Evolutionary conservation across 2,113 vertebrate genomes (phyloP), one percentile per base, ranked within the genome.

Genomic region (Microtus montanus): DNA sequence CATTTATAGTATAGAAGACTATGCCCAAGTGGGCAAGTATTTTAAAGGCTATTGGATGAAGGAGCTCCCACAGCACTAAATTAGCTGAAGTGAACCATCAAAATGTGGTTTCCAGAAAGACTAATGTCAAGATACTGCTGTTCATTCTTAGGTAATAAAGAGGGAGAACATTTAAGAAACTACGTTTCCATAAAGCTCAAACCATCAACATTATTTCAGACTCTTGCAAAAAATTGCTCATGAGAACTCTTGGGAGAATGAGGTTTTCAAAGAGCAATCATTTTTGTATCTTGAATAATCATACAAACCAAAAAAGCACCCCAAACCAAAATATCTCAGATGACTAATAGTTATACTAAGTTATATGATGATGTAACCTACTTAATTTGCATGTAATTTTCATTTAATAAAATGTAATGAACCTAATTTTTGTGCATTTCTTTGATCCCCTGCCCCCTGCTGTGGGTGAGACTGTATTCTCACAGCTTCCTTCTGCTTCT

Each of bases 301-400:
- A 95, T 7, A 47, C 35, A 52, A 30, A 30, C 82, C 26, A 54
- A 52, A 88, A 90, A 85, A 61, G 33, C 15, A 19, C 0, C 14
- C 28, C 63, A 84, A 77, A 22, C 58, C 22, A 90, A 97, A 97
- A 93, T 96, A 97, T 94, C 47, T 17, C 66, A 58, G 92, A 94
- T 95, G 92, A 96, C 92, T 95, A 95, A 96, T 66, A 90, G 64
- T 77, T 96, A 80, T 93, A 61, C 68, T 94, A 20, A 28, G 26
- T 82, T 90, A 24, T 66, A 61, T 49, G 54, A 90, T 96, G 91
- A 96, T 94, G 82, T 87, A 96, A 94, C 33, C n/a, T 82, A 79
- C 66, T 90, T 89, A 90, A 94, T 96, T 94, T 96, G 41, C 71
- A 93, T 95, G 49, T 90, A 71, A 91, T 63, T 96, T 87, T 95